These are phyloP conservation scores for Drosophila mayaguana DNA, from an alignment of 2,888 invertebrate species.

Conservation along the genomic window DNA sequence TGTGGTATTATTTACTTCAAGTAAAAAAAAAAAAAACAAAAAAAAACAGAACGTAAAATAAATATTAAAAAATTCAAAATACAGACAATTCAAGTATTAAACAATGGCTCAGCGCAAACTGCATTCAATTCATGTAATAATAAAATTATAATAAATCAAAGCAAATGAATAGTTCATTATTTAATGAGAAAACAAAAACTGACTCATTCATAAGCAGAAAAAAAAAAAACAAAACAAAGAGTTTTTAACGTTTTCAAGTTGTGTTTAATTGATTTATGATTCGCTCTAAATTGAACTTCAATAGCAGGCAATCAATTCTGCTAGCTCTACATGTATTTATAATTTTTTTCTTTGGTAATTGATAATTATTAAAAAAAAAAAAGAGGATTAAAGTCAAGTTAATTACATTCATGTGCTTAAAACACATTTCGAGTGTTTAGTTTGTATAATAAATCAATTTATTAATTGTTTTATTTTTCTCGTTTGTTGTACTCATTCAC, in stretches of 20 bases:
- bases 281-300: background rate
- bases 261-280: slow-evolving; percentile 10
- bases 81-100: slow-evolving; percentile 23
- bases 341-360: background rate
- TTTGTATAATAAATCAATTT: background rate
- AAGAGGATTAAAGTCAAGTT: background rate
- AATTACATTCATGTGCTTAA: background rate
- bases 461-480: background rate
- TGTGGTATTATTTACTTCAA: slow-evolving; percentile 75
- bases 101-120: slow-evolving; percentile 36
- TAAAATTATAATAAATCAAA: slow-evolving; percentile 22
- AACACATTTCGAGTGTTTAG: background rate
- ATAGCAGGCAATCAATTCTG: background rate
- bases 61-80: slow-evolving; percentile 1
- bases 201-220: background rate
- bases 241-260: background rate
- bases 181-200: slow-evolving; percentile 26
- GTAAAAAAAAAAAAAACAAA: slow-evolving; percentile 44
- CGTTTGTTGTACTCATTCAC: too few relatives aligned
- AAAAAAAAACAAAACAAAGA: background rate
- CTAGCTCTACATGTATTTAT: background rate
- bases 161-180: slow-evolving; percentile 17
- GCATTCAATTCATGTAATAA: slow-evolving; percentile 23
- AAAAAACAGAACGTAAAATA: background rate
- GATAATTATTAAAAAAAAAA: background rate